phyloP scores from a whole-genome alignment of 1,140 invertebrate genomes.

The Drosophila bifasciata region DNA sequence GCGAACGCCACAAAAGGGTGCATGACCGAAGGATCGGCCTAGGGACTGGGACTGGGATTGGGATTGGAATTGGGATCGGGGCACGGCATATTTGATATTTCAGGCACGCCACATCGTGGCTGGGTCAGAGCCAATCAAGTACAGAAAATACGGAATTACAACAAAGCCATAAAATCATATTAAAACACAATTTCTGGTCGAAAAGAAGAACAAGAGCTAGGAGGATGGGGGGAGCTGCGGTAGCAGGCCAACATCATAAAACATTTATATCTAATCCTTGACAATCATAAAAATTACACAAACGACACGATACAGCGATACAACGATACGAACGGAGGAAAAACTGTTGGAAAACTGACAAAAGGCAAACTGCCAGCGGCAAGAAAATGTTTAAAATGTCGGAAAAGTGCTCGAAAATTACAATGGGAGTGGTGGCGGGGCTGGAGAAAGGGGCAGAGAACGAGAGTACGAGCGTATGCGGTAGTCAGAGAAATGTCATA shows the following conservation, averaged over 20 bases:
- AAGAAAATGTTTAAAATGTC: constrained; percentile 76
- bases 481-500: constrained; percentile 79
- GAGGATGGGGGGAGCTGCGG: neutral
- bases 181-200: constrained; percentile 79
- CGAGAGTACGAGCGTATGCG: constrained; percentile 2
- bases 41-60: too few relatives aligned
- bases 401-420: constrained; percentile 69
- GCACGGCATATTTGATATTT: constrained; percentile 58
- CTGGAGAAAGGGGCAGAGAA: constrained; percentile 31
- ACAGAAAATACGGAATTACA: constrained; percentile 45
- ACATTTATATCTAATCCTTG: constrained; percentile 83
- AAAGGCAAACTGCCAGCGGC: constrained; percentile 60
- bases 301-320: constrained; percentile 63
- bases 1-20: constrained; percentile 45
- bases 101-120: constrained; percentile 56
- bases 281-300: constrained; percentile 82
- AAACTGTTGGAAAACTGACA: constrained; percentile 58
- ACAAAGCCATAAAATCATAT: constrained; percentile 77
- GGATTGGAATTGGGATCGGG: constrained; percentile 1
- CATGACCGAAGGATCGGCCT: constrained; percentile 52
- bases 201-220: neutral
- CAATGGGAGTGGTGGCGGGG: constrained; percentile 11
- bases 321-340: constrained; percentile 31
- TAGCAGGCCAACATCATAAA: constrained; percentile 62
- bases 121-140: constrained; percentile 48